phyloP scores from a whole-genome alignment of 2,797 vertebrate genomes.

The Allochrocebus solatus region DNA sequence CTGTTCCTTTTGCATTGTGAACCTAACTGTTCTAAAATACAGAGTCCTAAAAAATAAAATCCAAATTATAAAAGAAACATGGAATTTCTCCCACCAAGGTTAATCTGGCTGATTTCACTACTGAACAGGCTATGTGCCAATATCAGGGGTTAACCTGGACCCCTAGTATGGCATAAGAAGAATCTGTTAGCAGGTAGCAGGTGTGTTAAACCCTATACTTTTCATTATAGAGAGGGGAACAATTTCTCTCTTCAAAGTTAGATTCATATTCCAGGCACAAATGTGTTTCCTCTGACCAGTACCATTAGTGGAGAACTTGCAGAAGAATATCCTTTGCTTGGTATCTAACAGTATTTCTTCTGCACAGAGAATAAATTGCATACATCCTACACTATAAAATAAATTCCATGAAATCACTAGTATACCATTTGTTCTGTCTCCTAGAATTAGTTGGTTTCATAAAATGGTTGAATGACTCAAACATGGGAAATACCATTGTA shows the following conservation, averaged over 20 bases:
- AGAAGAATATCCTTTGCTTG: neutral
- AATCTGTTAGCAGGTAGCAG: neutral
- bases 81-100: neutral
- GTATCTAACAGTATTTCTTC: neutral
- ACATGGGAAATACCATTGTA: neutral
- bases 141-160: neutral
- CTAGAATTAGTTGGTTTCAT: neutral
- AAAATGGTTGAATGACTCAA: neutral
- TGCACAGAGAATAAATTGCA: neutral
- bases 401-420: neutral
- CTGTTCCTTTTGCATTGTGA: neutral
- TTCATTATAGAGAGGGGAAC: neutral
- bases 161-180: neutral
- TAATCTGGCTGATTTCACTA: neutral
- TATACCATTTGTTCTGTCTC: neutral
- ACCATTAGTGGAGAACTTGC: neutral
- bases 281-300: neutral
- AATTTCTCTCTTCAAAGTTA: neutral
- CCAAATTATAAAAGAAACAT: neutral
- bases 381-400: neutral
- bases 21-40: neutral
- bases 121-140: neutral
- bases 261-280: neutral
- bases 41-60: neutral
- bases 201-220: neutral